A percentile compares a stretch with the other conserved stretches of the same genome.
Conservation (phyloP, 2,113 vertebrate genomes). For the Heliornis fulica region DNA sequence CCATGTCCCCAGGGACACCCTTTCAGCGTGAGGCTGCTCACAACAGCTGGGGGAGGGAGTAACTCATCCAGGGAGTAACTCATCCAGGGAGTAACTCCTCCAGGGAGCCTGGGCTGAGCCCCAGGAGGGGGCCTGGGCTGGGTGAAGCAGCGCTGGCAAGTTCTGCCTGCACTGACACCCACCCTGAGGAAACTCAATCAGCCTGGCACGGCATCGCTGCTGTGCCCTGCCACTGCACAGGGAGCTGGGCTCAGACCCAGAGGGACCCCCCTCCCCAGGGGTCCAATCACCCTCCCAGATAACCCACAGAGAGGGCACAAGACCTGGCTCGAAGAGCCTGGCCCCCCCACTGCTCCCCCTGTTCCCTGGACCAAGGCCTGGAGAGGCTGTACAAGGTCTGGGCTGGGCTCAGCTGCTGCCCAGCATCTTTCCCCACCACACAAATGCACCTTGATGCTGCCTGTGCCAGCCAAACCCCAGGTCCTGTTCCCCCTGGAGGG, state of each 20-base stretch:
- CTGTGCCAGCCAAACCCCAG: background rate
- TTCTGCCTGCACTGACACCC: background rate
- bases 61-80: background rate
- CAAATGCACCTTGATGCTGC: background rate
- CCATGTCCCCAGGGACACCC: background rate
- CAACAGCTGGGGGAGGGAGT: background rate
- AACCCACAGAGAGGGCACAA: background rate
- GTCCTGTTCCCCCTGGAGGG: rapidly evolving
- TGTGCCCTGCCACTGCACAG: rapidly evolving
- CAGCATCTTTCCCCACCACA: background rate
- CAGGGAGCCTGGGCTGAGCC: background rate
- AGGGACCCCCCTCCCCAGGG: background rate
- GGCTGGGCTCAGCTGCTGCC: background rate
- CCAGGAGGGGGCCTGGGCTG: background rate
- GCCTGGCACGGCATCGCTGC: background rate
- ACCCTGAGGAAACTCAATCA: background rate
- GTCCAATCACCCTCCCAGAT: rapidly evolving
- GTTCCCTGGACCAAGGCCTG: background rate
- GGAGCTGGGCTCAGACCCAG: background rate
- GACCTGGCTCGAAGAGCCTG: rapidly evolving
- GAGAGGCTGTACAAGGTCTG: background rate
- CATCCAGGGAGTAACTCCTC: background rate
- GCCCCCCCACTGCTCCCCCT: background rate
- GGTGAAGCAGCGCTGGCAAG: background rate
- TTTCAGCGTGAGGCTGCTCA: background rate